These are phyloP conservation scores for Drosophila suzukii DNA, from an alignment of 1,140 invertebrate genomes.

Conservation along the genomic window DNA sequence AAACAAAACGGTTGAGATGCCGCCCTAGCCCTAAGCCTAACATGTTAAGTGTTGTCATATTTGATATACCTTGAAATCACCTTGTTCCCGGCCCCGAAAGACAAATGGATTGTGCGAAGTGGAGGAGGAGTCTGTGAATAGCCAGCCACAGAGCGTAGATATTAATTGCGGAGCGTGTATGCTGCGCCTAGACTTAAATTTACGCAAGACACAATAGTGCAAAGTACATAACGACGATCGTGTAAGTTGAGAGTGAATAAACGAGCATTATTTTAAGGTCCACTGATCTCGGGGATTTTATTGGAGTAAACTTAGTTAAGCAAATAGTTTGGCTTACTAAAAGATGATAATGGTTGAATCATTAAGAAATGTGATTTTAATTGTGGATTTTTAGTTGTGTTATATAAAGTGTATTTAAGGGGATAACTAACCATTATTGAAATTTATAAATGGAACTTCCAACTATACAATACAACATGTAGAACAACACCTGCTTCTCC, in stretches of 20 bases:
- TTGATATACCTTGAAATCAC: constrained; percentile 55
- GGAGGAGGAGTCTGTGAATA: constrained; percentile 8
- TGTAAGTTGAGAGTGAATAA: constrained; percentile 71
- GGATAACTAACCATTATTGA: no score
- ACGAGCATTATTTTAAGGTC: constrained; percentile 55
- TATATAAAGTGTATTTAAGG: no score
- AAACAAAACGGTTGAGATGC: constrained; percentile 45
- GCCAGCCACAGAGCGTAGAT: constrained; percentile 37
- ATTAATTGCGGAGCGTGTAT: constrained; percentile 50
- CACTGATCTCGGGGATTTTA: not conserved
- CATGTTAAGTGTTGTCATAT: constrained; percentile 71
- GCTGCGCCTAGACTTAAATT: constrained; percentile 62
- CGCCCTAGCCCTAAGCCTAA: constrained; percentile 55
- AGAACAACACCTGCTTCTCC: no score
- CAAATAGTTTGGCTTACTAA: not conserved
- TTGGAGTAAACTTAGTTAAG: not conserved
- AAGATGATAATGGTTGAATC: not conserved
- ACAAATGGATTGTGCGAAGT: constrained; percentile 24
- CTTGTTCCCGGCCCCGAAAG: constrained; percentile 31
- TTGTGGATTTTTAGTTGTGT: no score
- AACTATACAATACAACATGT: no score
- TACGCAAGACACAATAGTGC: constrained; percentile 72
- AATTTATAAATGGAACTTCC: no score
- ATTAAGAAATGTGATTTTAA: no score
- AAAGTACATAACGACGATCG: constrained; percentile 67